Conservation (phyloP, 2,888 invertebrate species). For the Chirona hameri region DNA sequence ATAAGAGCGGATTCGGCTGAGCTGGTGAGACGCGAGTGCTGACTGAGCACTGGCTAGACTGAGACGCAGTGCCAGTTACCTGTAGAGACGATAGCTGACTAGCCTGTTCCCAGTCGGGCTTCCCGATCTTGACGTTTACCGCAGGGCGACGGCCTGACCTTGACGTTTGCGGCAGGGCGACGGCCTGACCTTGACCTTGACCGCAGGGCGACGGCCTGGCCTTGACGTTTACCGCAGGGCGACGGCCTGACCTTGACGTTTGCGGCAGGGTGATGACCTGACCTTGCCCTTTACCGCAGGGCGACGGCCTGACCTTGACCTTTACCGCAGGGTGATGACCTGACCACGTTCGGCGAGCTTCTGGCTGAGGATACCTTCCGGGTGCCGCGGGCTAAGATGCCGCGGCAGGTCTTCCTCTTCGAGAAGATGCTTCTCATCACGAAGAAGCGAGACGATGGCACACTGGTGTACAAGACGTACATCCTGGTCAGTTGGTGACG, state of each 20-base stretch:
- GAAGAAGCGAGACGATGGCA: constrained; percentile 86
- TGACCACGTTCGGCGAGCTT: constrained; percentile 82
- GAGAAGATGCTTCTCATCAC: constrained; percentile 91
- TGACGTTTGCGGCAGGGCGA: background rate
- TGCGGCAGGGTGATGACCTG: constrained; percentile 58
- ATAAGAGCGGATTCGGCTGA: too few relatives aligned
- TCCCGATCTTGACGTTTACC: background rate
- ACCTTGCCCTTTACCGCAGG: constrained; percentile 48
- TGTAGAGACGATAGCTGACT: too few relatives aligned
- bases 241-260: background rate
- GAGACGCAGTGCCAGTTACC: too few relatives aligned
- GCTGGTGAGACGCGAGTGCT: too few relatives aligned
- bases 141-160: background rate
- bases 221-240: background rate
- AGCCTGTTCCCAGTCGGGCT: too few relatives aligned
- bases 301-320: background rate
- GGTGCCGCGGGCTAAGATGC: constrained; percentile 81
- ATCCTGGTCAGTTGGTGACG: constrained; percentile 54
- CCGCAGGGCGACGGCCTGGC: background rate
- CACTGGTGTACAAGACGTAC: constrained; percentile 85
- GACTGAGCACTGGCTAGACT: too few relatives aligned
- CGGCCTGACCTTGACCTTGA: background rate
- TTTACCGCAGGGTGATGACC: constrained; percentile 62
- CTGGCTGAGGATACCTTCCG: constrained; percentile 86
- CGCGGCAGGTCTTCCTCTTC: constrained; percentile 88